Conservation (phyloP, 2,113 vertebrate species). For the Siphamia tubifer region DNA sequence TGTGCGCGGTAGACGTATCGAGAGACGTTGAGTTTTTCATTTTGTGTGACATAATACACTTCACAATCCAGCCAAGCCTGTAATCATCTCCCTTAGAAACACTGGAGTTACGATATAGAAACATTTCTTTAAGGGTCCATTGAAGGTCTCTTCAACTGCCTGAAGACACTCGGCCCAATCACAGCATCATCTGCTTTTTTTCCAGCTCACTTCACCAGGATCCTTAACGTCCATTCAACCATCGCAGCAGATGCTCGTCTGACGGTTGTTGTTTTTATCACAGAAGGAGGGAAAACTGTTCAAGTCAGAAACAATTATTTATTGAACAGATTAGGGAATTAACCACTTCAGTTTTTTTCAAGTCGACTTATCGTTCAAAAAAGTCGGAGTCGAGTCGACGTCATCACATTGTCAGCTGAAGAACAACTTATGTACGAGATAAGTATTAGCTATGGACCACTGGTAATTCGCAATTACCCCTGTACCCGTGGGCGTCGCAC, state of each 20-base stretch:
- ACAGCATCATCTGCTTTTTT: slow-evolving; percentile 16
- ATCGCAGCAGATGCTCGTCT: not conserved
- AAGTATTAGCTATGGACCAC: too few species aligned
- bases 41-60: slow-evolving; percentile 38
- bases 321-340: too few species aligned
- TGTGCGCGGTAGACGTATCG: slow-evolving; percentile 19
- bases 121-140: slow-evolving; percentile 26
- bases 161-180: slow-evolving; percentile 28
- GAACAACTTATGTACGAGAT: too few species aligned
- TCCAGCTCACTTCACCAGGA: not conserved
- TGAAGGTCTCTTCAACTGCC: slow-evolving; percentile 16
- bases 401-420: too few species aligned
- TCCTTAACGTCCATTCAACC: slow-evolving; percentile 10
- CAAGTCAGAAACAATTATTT: too few species aligned
- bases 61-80: slow-evolving; percentile 36
- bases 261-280: too few species aligned
- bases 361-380: too few species aligned
- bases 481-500: too few species aligned
- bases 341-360: too few species aligned
- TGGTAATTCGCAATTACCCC: too few species aligned
- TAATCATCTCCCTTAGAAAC: slow-evolving; percentile 44
- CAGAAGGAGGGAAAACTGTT: too few species aligned
- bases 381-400: too few species aligned
- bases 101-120: not conserved
- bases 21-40: slow-evolving; percentile 33